phyloP scores from a whole-genome alignment of 2,888 invertebrate species.

The Linnaemya tessellans region DNA sequence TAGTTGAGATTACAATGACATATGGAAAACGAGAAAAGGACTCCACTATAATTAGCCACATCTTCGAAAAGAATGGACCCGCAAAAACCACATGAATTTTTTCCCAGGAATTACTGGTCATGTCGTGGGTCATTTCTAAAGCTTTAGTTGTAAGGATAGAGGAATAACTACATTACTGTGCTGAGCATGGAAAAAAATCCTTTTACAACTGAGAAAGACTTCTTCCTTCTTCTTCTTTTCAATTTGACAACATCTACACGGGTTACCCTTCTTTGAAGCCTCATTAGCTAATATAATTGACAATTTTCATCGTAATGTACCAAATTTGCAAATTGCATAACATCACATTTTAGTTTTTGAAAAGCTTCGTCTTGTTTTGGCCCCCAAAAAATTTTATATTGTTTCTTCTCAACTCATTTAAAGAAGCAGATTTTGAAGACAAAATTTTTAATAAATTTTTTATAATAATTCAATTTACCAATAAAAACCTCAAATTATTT shows the following conservation, averaged over 20 bases:
- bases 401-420: neutral
- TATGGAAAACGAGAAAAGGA: slow-evolving; percentile 7
- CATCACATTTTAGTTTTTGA: neutral
- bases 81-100: neutral
- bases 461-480: no score
- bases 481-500: neutral
- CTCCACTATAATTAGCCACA: slow-evolving; percentile 1
- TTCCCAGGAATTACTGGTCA: neutral
- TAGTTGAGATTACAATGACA: neutral
- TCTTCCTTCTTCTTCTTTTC: neutral
- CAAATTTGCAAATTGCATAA: neutral
- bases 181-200: no score
- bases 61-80: neutral
- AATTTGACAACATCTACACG: neutral
- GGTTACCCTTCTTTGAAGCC: neutral
- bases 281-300: neutral
- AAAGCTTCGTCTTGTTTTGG: neutral
- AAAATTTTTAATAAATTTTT: no score
- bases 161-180: no score
- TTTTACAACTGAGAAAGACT: no score
- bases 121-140: no score
- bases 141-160: no score
- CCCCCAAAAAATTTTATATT: neutral
- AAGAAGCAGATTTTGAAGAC: no score
- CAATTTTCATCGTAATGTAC: neutral